Base-by-base conservation (phyloP, 2,888 invertebrate species). In the Eustalomyia histrio region DNA sequence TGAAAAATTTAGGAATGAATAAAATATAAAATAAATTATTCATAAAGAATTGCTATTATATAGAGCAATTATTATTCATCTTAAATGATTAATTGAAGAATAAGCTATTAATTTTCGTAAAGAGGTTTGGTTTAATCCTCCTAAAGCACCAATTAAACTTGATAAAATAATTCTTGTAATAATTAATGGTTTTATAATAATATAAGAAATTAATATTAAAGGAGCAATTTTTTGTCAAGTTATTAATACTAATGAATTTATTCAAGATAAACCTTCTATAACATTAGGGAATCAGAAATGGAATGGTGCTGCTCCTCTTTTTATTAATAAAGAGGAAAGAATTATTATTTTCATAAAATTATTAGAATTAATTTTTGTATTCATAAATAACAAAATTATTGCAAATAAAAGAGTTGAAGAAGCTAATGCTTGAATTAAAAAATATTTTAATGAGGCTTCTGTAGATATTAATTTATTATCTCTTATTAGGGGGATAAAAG, bases 141-240 rank as follows among this genome's bases (percentile, higher is more conserved):
- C 86, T 39, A 93, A 85, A 72, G 92, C 90, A 47, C 93, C 92
- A 85, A 92, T 87, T 83, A 92, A 83, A 61, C 90, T 85, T 82
- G 92, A 92, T 52, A 91, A 53, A 82, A 92, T 86, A 88, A 92
- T 91, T 86, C 91, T 89, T 73, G 91, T 83, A 81, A 89, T 85
- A 86, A 92, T 86, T 87, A 92, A 90, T 85, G 89, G 88, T 85
- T 88, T 88, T 87, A 90, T 89, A 86, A 89, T 87, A 87, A 90
- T 90, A 88, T 92, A 92, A 64, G 91, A 92, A 57, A 92, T 85
- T 86, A 93, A 84, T 88, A 92, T 91, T 91, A 93, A 89, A 2
- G 93, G 93, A 47, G 92, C 91, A 91, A 93, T 92, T 93, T 94
- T 94, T 93, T 94, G 93, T 91, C 93, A 93, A 0, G 92, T 92